A percentile compares a stretch with the other conserved stretches of the same genome.
Conservation (phyloP, 2,888 invertebrate species). For the Thymelicus acteon region DNA sequence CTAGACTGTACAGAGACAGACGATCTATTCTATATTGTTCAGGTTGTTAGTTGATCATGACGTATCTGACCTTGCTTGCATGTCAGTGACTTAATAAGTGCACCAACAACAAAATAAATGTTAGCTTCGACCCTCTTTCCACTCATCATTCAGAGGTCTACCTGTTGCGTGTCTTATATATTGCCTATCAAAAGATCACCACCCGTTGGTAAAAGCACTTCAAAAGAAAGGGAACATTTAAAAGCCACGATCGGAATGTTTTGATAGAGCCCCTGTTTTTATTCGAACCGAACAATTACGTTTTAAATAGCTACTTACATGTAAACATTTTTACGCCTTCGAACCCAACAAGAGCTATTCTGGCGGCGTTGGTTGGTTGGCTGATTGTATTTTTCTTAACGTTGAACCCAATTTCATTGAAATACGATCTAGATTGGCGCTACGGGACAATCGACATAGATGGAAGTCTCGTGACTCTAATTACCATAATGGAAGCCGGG, state of each 20-base stretch:
- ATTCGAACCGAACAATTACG: conserved; percentile 1
- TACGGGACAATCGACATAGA: conserved; percentile 38
- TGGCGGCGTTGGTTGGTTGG: neutral
- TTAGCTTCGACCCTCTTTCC: too few species aligned
- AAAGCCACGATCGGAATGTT: neutral
- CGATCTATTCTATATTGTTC: too few species aligned
- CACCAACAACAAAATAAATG: neutral
- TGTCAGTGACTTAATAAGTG: neutral
- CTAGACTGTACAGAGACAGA: too few species aligned
- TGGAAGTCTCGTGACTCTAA: conserved; percentile 50
- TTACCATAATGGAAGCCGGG: conserved; percentile 62
- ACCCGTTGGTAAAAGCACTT: too few species aligned
- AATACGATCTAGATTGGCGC: conserved; percentile 11
- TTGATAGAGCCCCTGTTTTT: neutral
- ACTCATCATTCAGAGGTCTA: too few species aligned
- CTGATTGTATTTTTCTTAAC: neutral
- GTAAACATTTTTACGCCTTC: conserved; percentile 43
- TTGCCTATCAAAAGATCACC: too few species aligned
- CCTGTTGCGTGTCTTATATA: too few species aligned
- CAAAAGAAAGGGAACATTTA: too few species aligned
- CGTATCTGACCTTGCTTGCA: too few species aligned
- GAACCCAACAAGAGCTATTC: conserved; percentile 23
- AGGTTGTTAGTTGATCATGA: too few species aligned
- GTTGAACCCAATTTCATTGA: conserved; percentile 6
- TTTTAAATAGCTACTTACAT: conserved; percentile 41